A percentile compares a stretch with the other conserved stretches of the same genome.
Evolutionary conservation across 2,113 vertebrate genomes (phyloP).

Genomic region (Ophiodon elongatus): DNA sequence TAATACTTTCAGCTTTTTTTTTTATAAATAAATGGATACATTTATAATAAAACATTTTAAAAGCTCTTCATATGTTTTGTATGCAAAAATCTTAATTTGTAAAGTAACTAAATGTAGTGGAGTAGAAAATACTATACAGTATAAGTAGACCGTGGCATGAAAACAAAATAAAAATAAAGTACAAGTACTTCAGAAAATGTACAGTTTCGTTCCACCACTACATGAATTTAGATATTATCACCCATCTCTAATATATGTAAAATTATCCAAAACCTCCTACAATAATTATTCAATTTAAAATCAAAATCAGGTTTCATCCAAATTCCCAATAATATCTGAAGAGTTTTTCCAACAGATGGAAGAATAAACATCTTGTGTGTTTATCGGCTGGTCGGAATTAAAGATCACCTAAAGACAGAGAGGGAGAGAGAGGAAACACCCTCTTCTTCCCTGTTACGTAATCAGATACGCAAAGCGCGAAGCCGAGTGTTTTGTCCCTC

Average conservation of each 20-base stretch:
- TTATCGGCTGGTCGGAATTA: background rate
- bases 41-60: too few species aligned
- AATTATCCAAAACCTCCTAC: background rate
- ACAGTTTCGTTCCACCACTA: background rate
- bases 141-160: too few species aligned
- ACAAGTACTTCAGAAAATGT: background rate
- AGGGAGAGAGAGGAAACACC: background rate
- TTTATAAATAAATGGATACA: too few species aligned
- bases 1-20: too few species aligned
- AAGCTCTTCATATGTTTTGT: too few species aligned
- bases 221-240: background rate
- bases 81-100: too few species aligned
- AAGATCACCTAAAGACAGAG: background rate
- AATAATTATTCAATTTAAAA: background rate
- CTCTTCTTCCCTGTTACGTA: background rate
- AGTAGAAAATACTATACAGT: too few species aligned
- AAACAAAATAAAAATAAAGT: too few species aligned
- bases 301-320: background rate
- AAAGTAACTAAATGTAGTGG: too few species aligned
- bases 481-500: background rate
- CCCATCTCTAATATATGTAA: too few species aligned
- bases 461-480: background rate
- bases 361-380: background rate
- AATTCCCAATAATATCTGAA: background rate
- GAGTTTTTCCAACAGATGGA: background rate